Conservation (phyloP, 1,140 invertebrate genomes). For the Parapsyche elsis region DNA sequence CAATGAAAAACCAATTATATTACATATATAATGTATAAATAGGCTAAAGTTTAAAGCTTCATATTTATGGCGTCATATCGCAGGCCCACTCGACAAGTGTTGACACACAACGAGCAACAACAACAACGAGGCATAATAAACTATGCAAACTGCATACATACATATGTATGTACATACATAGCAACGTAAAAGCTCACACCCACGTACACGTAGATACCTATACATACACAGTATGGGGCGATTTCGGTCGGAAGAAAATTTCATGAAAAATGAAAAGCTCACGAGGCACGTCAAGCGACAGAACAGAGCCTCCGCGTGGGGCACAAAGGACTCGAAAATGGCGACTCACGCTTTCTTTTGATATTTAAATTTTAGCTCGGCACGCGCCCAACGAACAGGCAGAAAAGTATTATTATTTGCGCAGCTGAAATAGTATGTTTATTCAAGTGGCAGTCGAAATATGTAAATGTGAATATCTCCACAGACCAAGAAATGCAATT, state of each 20-base stretch:
- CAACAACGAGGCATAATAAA: not conserved
- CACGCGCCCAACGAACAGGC: constrained; percentile 22
- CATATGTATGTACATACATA: not conserved
- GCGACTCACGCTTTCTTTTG: constrained; percentile 47
- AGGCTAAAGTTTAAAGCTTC: no score
- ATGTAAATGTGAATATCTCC: not conserved
- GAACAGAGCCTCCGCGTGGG: not conserved
- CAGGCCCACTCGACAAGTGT: not conserved
- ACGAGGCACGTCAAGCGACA: constrained; percentile 16
- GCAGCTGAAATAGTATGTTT: not conserved
- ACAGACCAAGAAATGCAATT: no score
- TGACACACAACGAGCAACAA: constrained; percentile 9
- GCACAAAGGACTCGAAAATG: constrained; percentile 35
- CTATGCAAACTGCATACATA: no score
- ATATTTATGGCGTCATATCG: no score
- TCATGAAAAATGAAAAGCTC: constrained; percentile 50
- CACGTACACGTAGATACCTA: not conserved
- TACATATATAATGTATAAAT: no score
- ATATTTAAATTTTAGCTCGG: constrained; percentile 49
- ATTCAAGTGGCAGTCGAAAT: not conserved
- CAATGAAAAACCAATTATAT: no score
- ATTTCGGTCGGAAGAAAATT: constrained; percentile 20
- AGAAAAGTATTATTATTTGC: constrained; percentile 11
- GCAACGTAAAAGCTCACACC: not conserved
- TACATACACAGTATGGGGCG: not conserved